These are phyloP conservation scores for Halcyon chelicuti DNA, from an alignment of 2,797 vertebrate genomes.

Conservation along the genomic window DNA sequence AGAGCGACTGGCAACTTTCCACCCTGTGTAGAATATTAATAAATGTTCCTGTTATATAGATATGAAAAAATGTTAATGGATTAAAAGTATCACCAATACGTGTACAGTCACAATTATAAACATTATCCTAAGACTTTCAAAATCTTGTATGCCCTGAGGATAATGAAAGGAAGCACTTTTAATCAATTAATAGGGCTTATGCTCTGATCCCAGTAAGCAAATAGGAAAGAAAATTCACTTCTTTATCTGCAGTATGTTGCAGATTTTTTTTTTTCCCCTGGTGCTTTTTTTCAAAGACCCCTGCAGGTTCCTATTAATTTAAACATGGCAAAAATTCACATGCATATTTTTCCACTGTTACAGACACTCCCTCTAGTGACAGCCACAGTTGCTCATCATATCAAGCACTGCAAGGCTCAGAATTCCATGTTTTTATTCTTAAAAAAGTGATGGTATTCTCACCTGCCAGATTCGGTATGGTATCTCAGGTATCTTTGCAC, in stretches of 20 bases:
- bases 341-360: background rate
- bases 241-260: background rate
- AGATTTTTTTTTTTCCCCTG: background rate
- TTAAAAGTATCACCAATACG: background rate
- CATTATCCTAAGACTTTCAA: background rate
- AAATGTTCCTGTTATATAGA: background rate
- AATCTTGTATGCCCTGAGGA: background rate
- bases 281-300: background rate
- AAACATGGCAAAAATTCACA: background rate
- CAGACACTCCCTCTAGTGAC: slow-evolving; percentile 24
- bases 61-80: background rate
- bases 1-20: background rate
- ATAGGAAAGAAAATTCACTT: background rate
- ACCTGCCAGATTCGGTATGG: background rate
- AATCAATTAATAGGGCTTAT: background rate
- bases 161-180: background rate
- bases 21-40: background rate
- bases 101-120: background rate
- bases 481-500: background rate
- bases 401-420: background rate
- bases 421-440: background rate
- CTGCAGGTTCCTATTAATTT: background rate
- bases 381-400: background rate
- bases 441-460: background rate
- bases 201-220: background rate